Conservation (phyloP, 2,888 invertebrate genomes). For the Sceliomorpha sp. region DNA sequence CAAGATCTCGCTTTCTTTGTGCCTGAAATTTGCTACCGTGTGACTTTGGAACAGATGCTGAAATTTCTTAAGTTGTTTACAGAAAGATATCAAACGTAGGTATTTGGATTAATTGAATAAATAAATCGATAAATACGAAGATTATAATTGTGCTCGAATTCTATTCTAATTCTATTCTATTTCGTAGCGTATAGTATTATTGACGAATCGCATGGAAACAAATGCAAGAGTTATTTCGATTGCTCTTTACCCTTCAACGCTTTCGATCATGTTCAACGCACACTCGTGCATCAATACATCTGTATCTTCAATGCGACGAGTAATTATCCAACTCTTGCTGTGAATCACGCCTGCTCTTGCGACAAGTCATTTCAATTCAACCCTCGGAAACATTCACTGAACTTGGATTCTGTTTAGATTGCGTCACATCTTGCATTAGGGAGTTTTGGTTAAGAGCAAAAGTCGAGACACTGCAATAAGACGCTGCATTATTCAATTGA, state of each 20-base stretch:
- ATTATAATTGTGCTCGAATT: no score
- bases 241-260: background rate
- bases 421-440: slow-evolving; percentile 46
- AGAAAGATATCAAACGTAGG: no score
- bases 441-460: slow-evolving; percentile 42
- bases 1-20: no score
- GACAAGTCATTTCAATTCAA: slow-evolving; percentile 50
- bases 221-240: no score
- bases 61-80: no score
- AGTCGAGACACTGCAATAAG: slow-evolving; percentile 26
- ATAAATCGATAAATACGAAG: no score
- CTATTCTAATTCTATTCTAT: no score
- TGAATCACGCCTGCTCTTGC: slow-evolving; percentile 41
- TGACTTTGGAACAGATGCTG: no score
- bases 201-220: no score
- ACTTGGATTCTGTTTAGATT: slow-evolving; percentile 55
- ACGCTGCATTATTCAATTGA: slow-evolving; percentile 31
- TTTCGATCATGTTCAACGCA: slow-evolving; percentile 12
- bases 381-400: slow-evolving; percentile 46
- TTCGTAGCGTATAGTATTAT: no score
- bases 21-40: no score
- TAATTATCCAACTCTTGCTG: slow-evolving; percentile 48
- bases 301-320: slow-evolving; percentile 28
- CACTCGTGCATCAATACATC: slow-evolving; percentile 10
- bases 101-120: no score